Evolutionary conservation across 2,797 vertebrate species (phyloP).

Genomic region (Prionace glauca): DNA sequence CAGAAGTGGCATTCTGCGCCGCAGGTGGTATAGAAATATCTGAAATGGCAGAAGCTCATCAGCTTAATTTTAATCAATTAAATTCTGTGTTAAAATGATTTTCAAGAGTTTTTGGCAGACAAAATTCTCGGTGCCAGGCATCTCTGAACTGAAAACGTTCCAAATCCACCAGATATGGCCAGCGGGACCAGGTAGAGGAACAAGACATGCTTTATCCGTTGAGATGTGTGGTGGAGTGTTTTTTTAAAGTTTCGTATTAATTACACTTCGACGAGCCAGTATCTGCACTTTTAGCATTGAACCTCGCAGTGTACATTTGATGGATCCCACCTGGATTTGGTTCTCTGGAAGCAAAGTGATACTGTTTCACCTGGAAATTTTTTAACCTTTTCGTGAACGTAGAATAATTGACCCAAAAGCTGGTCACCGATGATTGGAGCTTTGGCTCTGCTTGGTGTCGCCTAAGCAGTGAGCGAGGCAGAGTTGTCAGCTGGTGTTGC

Average conservation of each 20-base stretch:
- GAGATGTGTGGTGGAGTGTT: too few species aligned
- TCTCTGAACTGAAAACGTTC: constrained; percentile 11
- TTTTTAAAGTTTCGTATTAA: background rate
- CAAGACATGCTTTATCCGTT: background rate
- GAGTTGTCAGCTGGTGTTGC: background rate
- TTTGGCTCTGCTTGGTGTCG: background rate
- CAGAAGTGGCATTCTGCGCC: background rate
- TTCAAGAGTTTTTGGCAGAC: background rate
- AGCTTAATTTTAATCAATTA: constrained; percentile 24
- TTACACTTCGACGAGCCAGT: background rate
- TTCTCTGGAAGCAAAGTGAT: background rate
- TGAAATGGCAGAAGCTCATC: background rate
- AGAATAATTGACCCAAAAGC: background rate
- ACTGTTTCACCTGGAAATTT: background rate
- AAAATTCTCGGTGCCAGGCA: background rate
- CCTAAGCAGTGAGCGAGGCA: background rate
- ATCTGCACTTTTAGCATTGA: background rate
- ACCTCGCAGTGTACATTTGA: background rate
- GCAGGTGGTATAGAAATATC: background rate
- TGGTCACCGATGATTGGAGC: background rate
- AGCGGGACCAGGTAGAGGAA: background rate
- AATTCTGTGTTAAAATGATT: background rate
- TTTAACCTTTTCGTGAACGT: background rate
- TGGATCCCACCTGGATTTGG: background rate
- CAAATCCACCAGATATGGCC: background rate